Percentiles rank a stretch among this genome's conserved stretches.
Conservation (phyloP, 2,888 invertebrate species). For the Drosophila dives region DNA sequence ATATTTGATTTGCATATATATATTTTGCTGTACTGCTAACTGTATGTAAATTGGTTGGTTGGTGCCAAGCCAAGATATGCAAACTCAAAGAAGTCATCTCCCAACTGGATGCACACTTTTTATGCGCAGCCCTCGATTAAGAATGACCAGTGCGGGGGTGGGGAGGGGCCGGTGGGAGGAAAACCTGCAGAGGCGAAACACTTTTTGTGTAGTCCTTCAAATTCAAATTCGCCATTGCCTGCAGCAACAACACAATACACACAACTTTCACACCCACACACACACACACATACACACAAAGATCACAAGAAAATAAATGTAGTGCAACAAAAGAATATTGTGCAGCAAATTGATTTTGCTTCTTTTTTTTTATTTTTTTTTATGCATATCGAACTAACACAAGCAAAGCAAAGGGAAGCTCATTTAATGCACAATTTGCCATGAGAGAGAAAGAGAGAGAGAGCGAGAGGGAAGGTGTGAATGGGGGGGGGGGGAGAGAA, state of each 20-base stretch:
- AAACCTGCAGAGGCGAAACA: slow-evolving; percentile 7
- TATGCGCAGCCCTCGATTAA: slow-evolving; percentile 5
- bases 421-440: slow-evolving; percentile 64
- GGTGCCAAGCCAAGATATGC: slow-evolving; percentile 71
- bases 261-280: not conserved
- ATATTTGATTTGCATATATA: not conserved
- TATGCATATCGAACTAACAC: slow-evolving; percentile 18
- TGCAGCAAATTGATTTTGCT: slow-evolving; percentile 32
- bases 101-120: slow-evolving; percentile 39
- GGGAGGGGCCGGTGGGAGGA: slow-evolving; percentile 1
- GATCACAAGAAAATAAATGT: slow-evolving; percentile 1
- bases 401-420: slow-evolving; percentile 34
- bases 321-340: not conserved
- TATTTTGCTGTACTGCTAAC: slow-evolving; percentile 31
- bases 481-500: not conserved
- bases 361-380: not conserved
- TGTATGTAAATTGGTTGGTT: slow-evolving; percentile 66
- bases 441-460: not conserved
- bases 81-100: slow-evolving; percentile 67
- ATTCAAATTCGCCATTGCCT: not conserved
- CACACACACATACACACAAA: not conserved
- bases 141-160: not conserved
- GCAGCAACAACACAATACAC: not conserved
- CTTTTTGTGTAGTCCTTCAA: slow-evolving; percentile 37
- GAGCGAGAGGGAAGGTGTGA: no score